Percentiles rank a stretch among this genome's conserved stretches.
These are phyloP conservation scores for Coremacera marginata DNA, from an alignment of 2,888 invertebrate species.

Conservation along the genomic window DNA sequence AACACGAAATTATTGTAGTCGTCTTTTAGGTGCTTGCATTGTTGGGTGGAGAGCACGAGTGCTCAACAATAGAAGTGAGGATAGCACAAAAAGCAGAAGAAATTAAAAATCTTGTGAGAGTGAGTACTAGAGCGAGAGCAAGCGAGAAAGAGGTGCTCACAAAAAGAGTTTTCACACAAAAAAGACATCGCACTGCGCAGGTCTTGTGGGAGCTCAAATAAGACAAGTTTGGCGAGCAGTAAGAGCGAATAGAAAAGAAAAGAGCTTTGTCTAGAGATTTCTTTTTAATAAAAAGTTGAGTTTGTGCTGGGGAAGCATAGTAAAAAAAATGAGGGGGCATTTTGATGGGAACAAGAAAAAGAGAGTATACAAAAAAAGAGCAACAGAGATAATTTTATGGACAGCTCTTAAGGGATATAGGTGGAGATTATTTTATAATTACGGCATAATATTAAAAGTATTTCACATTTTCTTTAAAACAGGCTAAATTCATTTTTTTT, in stretches of 20 bases:
- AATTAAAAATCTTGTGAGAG: background rate
- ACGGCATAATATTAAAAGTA: too few species aligned
- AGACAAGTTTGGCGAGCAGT: background rate
- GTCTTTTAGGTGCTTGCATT: slow-evolving; percentile 6
- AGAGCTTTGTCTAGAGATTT: background rate
- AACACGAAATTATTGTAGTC: background rate
- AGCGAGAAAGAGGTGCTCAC: background rate
- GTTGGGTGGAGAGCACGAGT: slow-evolving; percentile 16
- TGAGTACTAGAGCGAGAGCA: background rate
- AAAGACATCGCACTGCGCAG: background rate
- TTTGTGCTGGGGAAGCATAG: background rate
- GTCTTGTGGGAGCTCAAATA: background rate
- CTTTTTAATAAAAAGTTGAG: background rate
- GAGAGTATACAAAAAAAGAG: background rate
- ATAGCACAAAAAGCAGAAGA: background rate
- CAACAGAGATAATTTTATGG: background rate
- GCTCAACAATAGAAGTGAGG: background rate
- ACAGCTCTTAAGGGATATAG: background rate
- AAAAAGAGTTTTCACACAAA: background rate
- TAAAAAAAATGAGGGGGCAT: background rate
- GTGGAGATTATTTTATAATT: background rate
- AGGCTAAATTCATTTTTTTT: too few species aligned
- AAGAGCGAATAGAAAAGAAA: background rate
- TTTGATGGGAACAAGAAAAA: background rate
- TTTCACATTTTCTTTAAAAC: too few species aligned